Percentiles rank a stretch among this genome's conserved stretches.
phyloP scores from a whole-genome alignment of 2,888 invertebrate species.

The Labia minor region DNA sequence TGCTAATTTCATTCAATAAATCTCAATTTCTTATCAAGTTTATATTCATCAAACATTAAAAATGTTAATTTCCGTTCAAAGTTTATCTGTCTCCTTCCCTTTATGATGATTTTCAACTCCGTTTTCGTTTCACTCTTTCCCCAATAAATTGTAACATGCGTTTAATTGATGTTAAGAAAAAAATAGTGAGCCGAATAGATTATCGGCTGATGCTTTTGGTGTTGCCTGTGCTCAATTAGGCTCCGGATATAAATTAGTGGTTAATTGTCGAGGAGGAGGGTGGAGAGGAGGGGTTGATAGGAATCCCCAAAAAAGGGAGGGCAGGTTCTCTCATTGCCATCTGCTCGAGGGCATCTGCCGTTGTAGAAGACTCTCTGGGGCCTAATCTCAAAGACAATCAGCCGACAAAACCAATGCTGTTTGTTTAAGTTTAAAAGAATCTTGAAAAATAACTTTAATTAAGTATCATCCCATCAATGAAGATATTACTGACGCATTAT shows the following conservation, averaged over 20 bases:
- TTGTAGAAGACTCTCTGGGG: background rate
- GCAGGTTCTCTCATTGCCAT: background rate
- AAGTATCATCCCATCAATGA: too few species aligned
- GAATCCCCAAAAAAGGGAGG: background rate
- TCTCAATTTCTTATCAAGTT: too few species aligned
- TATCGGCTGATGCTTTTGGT: background rate
- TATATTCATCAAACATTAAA: background rate
- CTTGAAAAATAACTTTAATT: too few species aligned
- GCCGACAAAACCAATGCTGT: background rate
- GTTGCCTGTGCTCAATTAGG: background rate
- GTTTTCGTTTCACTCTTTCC: background rate
- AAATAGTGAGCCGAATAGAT: background rate
- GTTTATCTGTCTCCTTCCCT: background rate
- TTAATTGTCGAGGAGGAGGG: background rate
- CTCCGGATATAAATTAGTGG: constrained; percentile 13
- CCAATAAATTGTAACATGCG: background rate
- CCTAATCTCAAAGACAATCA: background rate
- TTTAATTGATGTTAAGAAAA: background rate
- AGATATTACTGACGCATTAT: too few species aligned
- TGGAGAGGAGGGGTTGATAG: background rate
- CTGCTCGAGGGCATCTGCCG: constrained; percentile 2
- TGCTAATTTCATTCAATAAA: too few species aligned
- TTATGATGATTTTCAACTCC: too few species aligned
- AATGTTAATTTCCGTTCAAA: background rate
- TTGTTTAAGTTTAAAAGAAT: background rate